Conservation (phyloP, 2,797 vertebrate genomes). For the Momotus momota region DNA sequence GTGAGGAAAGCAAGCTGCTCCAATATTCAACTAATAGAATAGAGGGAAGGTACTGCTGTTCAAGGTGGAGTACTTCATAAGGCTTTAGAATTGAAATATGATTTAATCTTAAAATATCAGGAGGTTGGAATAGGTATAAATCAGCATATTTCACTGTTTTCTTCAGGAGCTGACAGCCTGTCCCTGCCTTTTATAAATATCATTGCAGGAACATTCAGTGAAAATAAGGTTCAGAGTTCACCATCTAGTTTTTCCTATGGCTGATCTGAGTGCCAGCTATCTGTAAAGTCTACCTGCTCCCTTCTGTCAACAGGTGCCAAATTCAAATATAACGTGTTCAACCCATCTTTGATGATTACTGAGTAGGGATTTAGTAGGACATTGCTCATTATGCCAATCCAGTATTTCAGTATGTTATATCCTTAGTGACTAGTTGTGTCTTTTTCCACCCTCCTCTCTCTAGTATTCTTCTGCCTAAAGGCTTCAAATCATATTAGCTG, state of each 20-base stretch:
- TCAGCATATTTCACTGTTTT: background rate
- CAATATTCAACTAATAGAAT: background rate
- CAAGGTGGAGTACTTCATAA: background rate
- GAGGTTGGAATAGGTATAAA: background rate
- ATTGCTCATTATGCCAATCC: background rate
- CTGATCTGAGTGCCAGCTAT: background rate
- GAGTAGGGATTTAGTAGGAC: background rate
- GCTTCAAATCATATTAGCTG: constrained; percentile 11
- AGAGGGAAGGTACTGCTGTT: background rate
- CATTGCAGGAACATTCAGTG: background rate
- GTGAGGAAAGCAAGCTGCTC: background rate
- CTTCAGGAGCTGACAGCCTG: background rate
- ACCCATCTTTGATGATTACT: constrained; percentile 9
- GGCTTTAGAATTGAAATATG: background rate
- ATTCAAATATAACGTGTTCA: background rate
- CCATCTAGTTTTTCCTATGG: background rate
- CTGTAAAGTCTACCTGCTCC: background rate
- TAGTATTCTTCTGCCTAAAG: background rate
- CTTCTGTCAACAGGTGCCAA: background rate
- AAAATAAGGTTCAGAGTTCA: background rate
- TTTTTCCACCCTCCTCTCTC: background rate
- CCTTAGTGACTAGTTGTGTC: background rate
- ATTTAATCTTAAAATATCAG: background rate
- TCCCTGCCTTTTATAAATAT: background rate
- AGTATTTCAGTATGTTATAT: background rate